Conservation (phyloP, 2,797 vertebrate genomes). For the Artibeus jamaicensis region DNA sequence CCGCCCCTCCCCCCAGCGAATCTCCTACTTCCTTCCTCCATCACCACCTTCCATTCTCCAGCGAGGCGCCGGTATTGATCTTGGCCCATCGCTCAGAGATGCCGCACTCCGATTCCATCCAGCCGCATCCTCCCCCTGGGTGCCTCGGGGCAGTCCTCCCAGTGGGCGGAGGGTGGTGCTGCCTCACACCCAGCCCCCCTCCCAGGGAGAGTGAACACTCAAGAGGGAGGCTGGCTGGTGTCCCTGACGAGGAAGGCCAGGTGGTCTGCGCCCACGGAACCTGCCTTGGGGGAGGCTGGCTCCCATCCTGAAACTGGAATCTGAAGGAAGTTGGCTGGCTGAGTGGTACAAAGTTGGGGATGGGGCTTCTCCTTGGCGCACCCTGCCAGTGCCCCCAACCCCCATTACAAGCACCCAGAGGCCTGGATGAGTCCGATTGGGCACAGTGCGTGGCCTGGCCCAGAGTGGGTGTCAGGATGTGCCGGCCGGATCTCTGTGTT, state of each 20-base stretch:
- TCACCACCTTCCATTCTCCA: slow-evolving; percentile 50
- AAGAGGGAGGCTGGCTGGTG: background rate
- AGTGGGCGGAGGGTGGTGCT: background rate
- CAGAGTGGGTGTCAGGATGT: background rate
- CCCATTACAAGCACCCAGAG: background rate
- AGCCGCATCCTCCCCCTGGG: background rate
- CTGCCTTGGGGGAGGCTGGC: background rate
- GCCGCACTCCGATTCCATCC: slow-evolving; percentile 17
- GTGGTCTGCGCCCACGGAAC: background rate
- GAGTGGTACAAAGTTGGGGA: background rate
- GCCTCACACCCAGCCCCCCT: too few species aligned
- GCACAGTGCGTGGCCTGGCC: background rate
- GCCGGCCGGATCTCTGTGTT: background rate
- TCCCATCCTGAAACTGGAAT: background rate
- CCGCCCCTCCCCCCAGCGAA: background rate
- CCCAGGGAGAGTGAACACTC: background rate
- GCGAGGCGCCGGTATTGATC: slow-evolving; percentile 60
- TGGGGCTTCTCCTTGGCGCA: background rate
- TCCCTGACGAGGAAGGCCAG: background rate
- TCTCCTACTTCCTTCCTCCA: slow-evolving; percentile 60
- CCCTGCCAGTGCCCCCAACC: background rate
- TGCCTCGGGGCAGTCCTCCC: background rate
- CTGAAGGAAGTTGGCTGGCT: background rate
- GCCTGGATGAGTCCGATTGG: background rate
- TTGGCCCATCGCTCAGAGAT: slow-evolving; percentile 63